Conservation (phyloP, 1,140 invertebrate genomes). For the Condylostylus longicornis region DNA sequence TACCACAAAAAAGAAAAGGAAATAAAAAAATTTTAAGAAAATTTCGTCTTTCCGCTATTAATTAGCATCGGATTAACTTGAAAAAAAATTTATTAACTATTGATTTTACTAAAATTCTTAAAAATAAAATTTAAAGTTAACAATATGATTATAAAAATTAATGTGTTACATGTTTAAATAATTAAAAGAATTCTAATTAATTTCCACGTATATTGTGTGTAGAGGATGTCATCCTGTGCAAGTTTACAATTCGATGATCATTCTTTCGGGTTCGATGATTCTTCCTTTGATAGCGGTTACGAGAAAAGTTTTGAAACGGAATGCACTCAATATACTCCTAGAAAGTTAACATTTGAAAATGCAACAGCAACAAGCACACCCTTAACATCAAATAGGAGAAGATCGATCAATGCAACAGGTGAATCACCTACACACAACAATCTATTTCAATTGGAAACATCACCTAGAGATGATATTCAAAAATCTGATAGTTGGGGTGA, state of each 20-base stretch:
- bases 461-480: neutral
- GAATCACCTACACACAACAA: constrained; percentile 7
- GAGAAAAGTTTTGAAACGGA: constrained; percentile 42
- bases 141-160: too few relatives aligned
- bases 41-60: too few relatives aligned
- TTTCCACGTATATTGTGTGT: too few relatives aligned
- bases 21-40: too few relatives aligned
- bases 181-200: too few relatives aligned
- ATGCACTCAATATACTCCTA: constrained; percentile 14
- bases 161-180: too few relatives aligned
- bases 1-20: too few relatives aligned
- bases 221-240: constrained; percentile 31
- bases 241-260: constrained; percentile 24
- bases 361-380: constrained; percentile 26
- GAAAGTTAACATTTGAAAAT: constrained; percentile 18
- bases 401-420: constrained; percentile 25
- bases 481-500: too few relatives aligned
- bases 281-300: constrained; percentile 52
- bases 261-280: constrained; percentile 43
- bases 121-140: too few relatives aligned
- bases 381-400: constrained; percentile 21
- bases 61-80: too few relatives aligned
- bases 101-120: too few relatives aligned
- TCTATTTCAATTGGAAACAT: neutral
- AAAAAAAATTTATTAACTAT: too few relatives aligned